Evolutionary conservation across 2,888 invertebrate species (phyloP), one percentile per base, ranked within the genome.

Genomic region (Pteria penguin): DNA sequence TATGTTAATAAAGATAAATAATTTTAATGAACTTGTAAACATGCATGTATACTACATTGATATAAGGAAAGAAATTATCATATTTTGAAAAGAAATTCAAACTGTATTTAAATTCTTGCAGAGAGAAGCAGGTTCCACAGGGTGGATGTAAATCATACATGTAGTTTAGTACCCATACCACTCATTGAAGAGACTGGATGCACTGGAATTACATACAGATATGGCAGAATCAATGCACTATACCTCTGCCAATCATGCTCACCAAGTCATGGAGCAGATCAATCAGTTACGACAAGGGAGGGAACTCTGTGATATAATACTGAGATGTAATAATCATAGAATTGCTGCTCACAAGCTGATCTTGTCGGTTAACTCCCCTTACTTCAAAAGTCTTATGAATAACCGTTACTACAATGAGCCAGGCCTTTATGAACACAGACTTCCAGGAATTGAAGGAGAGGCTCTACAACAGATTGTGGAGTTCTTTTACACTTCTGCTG

Each of bases 401-500:
- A 65, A 69, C n/a, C 62, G 72, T n/a, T 63, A 65, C 24, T 55
- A 78, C 27, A 55, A 63, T 18, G 72, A 75, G 4, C 58, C 71
- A 1, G 71, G 54, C 24, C 31, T 75, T 2, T 61, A 58, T 8
- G 83, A 85, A 69, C 65, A 82, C 11, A 32, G 45, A 5, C 67
- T 86, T 4, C 58, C 76, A 0, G 79, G 80, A 8, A 58, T 86
- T 1, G 82, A 83, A 58, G 76, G 79, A 0, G 68, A 70, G 1
- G 80, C 85, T 0, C 78, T 80, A n/a, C 70, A 81, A 58, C 79
- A 77, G 27, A 83, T 85, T 14, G 81, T 86, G 4, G 83, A 86
- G 52, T 86, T 83, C 68, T 86, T 83, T 71, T 86, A 86, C 79
- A 86, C 86, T 0, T 84, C 86, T 1, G 77, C 82, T 5, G 82